Percentiles rank a stretch among this genome's conserved stretches.
Conservation (phyloP, 2,888 invertebrate species). For the Harpalus rubripes region DNA sequence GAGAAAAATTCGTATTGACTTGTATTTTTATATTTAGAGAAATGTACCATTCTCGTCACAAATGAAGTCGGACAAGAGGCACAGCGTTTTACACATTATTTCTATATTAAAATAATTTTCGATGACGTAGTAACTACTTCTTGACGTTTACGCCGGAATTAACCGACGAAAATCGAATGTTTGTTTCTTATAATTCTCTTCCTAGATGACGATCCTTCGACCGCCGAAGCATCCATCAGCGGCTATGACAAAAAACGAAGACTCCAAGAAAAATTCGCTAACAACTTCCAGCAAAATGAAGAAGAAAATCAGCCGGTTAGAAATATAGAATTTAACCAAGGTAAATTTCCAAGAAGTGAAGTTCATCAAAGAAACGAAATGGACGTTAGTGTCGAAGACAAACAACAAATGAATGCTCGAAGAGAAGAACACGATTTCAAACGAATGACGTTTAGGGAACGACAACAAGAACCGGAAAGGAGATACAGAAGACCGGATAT, state of each 20-base stretch:
- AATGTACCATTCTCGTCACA: too few species aligned
- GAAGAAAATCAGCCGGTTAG: slow-evolving; percentile 33
- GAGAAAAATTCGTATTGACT: not conserved
- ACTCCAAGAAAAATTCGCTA: slow-evolving; percentile 62
- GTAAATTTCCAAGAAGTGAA: slow-evolving; percentile 58
- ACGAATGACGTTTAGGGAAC: slow-evolving; percentile 64
- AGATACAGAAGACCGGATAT: slow-evolving; percentile 67
- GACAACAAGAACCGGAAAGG: slow-evolving; percentile 64
- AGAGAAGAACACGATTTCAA: slow-evolving; percentile 68
- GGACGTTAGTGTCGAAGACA: slow-evolving; percentile 41
- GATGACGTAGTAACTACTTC: too few species aligned
- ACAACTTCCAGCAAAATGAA: slow-evolving; percentile 58
- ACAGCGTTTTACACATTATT: too few species aligned
- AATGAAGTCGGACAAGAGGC: too few species aligned
- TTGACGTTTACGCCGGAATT: too few species aligned
- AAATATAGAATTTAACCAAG: slow-evolving; percentile 38
- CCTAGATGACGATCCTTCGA: slow-evolving; percentile 74
- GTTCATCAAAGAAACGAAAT: slow-evolving; percentile 57
- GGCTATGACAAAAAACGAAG: slow-evolving; percentile 74
- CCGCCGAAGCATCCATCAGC: slow-evolving; percentile 73
- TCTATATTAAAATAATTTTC: too few species aligned
- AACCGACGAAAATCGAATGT: too few species aligned
- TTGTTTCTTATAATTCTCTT: not conserved
- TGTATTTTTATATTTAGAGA: not conserved
- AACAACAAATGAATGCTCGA: slow-evolving; percentile 67